Evolutionary conservation across 2,888 invertebrate species (phyloP).

Genomic region (Stenchaetothrips biformis): DNA sequence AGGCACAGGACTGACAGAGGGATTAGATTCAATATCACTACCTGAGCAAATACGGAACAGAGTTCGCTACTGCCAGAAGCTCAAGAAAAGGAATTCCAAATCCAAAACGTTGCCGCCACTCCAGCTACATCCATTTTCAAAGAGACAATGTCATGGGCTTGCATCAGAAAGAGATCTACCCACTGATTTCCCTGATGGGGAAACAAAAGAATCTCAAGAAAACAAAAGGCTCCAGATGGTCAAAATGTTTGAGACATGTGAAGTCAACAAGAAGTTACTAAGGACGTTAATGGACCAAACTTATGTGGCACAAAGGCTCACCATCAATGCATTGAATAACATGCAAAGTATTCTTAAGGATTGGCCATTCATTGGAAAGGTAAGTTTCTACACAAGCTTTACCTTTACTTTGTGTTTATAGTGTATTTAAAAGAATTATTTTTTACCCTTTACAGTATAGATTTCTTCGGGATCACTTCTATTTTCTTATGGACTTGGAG

Average conservation of each 20-base stretch:
- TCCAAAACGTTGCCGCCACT: background rate
- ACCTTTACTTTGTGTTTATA: background rate
- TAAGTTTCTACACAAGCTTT: background rate
- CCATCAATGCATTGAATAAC: background rate
- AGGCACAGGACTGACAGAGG: too few relatives aligned
- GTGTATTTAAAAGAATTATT: background rate
- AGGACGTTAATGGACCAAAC: background rate
- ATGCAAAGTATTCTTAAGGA: background rate
- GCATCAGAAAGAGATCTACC: background rate
- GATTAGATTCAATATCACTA: too few relatives aligned
- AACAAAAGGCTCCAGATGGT: background rate
- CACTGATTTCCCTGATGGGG: background rate
- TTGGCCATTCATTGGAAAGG: background rate
- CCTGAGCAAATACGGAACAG: too few relatives aligned
- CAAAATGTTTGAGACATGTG: background rate
- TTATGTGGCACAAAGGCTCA: background rate
- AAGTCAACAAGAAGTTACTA: background rate
- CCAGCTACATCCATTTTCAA: background rate
- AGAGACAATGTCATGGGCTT: background rate
- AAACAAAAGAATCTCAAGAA: background rate
- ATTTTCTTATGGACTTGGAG: background rate
- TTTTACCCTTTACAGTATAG: background rate
- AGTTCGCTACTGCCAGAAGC: too few relatives aligned
- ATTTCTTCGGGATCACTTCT: background rate
- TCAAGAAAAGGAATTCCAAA: background rate